Evolutionary conservation across 2,113 vertebrate genomes (phyloP), one percentile per base, ranked within the genome.

Genomic region (Amphiprion percula): DNA sequence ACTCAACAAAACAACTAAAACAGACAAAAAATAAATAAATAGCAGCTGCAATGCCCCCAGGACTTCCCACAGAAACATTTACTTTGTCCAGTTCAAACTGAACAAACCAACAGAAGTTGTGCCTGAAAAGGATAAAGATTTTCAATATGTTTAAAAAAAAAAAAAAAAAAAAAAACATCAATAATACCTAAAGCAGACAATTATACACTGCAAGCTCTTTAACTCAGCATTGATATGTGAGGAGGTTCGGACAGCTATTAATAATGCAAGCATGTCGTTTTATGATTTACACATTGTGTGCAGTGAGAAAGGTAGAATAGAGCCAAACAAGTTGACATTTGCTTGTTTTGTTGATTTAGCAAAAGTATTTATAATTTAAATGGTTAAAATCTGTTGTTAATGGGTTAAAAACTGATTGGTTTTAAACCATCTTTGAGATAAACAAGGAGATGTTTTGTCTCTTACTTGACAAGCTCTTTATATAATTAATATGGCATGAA

Each of bases 1-100:
- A 33, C 63, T 12, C 2, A 58, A 39, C 15, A 33, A 41, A 64
- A 26, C 26, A 26, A 26, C 26, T 26, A 26, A 21, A 26, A 26
- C 26, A 26, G 26, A 2, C 46, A 74, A 17, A 44, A 79, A 63
- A 65, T 53, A 41, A 61, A 39, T 49, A 49, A 75, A 28, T 24
- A 46, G 7, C 30, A 61, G 19, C 71, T 5, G 53, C 30, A 26
- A 49, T 15, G n/a, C 30, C 24, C 21, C 5, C 24, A 33, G 55
- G 49, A 62, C 6, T 33, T 64, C 26, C 30, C 21, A 33, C 4
- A 17, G 4, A 53, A 24, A 16, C 9, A 4, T 46, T 8, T 21
- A n/a, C 10, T 44, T 44, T 15, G 6, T 11, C 33, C 33, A 56
- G 14, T 59, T 75, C 16, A 28, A 21, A 55, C 44, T 53, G 61